Base-by-base conservation (phyloP, 35 echinoderm and acorn worm species). In the Strongylocentrotus purpuratus region DNA sequence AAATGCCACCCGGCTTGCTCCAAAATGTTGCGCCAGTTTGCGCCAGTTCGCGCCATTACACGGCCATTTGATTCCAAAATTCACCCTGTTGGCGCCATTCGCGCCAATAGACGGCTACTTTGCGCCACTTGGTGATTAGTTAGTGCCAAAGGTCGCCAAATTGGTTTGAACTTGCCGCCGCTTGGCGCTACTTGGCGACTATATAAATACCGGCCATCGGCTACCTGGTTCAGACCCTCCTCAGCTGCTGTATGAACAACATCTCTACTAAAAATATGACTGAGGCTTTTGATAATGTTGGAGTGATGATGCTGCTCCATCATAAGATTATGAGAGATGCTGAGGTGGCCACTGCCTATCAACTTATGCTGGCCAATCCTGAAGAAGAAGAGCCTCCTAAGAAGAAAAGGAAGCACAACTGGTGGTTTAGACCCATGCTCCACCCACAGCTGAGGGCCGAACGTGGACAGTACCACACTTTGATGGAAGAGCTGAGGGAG, bases 31-130 rank as follows among this genome's bases (percentile, higher is more conserved):
- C 90, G 90, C 90, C 90, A 92, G 90, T 92, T 92, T 93, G 91
- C 91, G 91, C 45, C 91, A 93, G 91, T 93, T 93, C 22, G 91
- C 91, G 91, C 91, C 91, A 93, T 93, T 93, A 93, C 91, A 93
- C 91, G 91, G 91, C 91, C 91, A 93, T 93, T 93, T 93, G 91
- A 93, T 93, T 93, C 91, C 33, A 93, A 93, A 93, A 22, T 52
- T 93, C 91, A 93, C 46, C 91, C 12, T 52, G 91, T 52, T 93
- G 85, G 9, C 85, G 85, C 85, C 92, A 50, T 94, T 59, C 14
- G 55, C 46, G 91, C 91, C 91, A 8, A 92, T 48, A 28, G 45
- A 92, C 91, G 45, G 91, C 91, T 52, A 92, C 33, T 86, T 86
- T 86, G 85, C 85, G 85, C 17, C 85, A 86, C 85, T 86, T 86